Conservation (phyloP, 2,797 vertebrate species). For the Potorous gilbertii region DNA sequence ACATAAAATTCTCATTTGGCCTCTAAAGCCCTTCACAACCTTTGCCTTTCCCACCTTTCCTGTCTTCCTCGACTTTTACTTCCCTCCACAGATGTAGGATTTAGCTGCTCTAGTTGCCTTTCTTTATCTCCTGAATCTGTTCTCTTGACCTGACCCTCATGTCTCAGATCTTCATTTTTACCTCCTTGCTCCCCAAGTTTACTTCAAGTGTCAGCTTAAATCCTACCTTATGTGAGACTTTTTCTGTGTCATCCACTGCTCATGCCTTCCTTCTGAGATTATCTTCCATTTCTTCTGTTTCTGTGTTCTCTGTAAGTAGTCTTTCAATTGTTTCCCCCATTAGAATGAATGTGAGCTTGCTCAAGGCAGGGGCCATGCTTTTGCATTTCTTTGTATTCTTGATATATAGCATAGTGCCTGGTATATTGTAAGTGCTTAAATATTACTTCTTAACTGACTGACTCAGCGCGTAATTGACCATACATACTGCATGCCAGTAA, state of each 20-base stretch:
- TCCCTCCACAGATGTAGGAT: background rate
- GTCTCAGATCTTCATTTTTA: background rate
- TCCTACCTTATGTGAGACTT: background rate
- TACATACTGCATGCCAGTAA: background rate
- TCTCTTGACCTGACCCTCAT: background rate
- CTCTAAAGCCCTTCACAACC: background rate
- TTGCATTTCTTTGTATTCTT: background rate
- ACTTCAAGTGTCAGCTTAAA: background rate
- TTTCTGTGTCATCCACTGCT: background rate
- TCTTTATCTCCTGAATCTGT: background rate
- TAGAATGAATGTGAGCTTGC: background rate
- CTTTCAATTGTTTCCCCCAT: background rate
- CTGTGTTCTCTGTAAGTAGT: background rate
- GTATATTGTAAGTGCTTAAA: background rate
- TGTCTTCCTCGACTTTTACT: background rate
- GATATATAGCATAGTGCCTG: background rate
- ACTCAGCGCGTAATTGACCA: background rate
- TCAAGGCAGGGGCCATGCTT: background rate
- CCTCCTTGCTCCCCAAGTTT: background rate
- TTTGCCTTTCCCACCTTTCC: background rate
- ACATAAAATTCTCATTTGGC: background rate
- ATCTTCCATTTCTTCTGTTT: background rate
- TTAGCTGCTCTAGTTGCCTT: background rate
- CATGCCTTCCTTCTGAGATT: background rate
- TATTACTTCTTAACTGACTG: background rate